Evolutionary conservation across 1,140 invertebrate genomes (phyloP), one percentile per base, ranked within the genome.

Genomic region (Carposina sasakii): DNA sequence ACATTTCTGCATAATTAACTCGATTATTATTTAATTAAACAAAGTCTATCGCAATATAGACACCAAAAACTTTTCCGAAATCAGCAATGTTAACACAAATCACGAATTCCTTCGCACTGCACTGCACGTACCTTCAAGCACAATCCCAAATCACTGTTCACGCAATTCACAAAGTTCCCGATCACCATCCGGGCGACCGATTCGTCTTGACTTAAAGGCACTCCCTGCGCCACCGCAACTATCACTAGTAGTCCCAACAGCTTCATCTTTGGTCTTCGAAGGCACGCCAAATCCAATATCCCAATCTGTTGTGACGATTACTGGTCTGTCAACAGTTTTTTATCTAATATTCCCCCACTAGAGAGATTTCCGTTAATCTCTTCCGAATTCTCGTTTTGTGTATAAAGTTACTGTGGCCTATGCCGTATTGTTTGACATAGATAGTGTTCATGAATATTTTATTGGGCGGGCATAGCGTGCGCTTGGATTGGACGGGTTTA

Each of bases 301-400:
- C 60, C 61, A 66, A 69, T 68, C 63, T 60, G 57, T 76, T 81
- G 63, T 81, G 78, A 63, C 75, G 59, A 57, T 44, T 43, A 56
- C 44, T 61, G 63, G 67, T 66, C 66, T 68, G 64, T 69, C 51
- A 71, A 73, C 67, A 76, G 64, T 77, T 75, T 83, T 81, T 83
- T 77, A 79, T 77, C 67, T 67, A 62, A 71, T 72, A 54, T 58
- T 54, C 67, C 79, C 78, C 79, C 76, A 78, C 76, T 78, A 60
- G 47, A 28, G 19, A 43, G 54, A 67, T 64, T 70, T 52, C 45
- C 42, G 48, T n/a, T n/a, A n/a, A n/a, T n/a, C n/a, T n/a, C n/a
- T n/a, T n/a, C n/a, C n/a, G n/a, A n/a, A n/a, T n/a, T n/a, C n/a
- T n/a, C n/a, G n/a, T n/a, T n/a, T n/a, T n/a, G n/a, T n/a, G n/a